These are phyloP conservation scores for Epizoanthus rinbou DNA, from an alignment of 92 coral and sea anemone genomes.

Conservation along the genomic window DNA sequence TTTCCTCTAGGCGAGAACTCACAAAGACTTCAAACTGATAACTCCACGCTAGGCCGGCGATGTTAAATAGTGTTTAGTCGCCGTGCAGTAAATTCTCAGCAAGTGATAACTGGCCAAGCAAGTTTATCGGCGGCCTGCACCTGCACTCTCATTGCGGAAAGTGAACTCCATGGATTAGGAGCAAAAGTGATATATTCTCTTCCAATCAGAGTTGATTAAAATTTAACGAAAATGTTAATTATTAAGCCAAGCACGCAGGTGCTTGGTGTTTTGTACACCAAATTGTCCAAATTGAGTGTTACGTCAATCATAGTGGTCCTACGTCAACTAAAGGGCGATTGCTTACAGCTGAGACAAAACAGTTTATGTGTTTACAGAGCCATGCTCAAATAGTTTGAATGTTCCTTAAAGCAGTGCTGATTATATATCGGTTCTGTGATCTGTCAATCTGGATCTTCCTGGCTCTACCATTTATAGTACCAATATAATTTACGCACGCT, in stretches of 20 bases:
- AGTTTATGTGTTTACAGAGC: too few relatives aligned
- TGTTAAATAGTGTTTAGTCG: constrained; percentile 27
- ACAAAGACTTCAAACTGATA: neutral
- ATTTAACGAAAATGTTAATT: constrained; percentile 55
- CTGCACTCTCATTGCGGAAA: constrained; percentile 39
- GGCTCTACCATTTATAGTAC: too few relatives aligned
- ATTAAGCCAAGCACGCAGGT: constrained; percentile 54
- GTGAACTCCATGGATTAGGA: constrained; percentile 41
- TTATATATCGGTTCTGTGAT: neutral
- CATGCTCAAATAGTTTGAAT: neutral
- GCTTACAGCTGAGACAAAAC: neutral
- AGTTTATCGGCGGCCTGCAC: constrained; percentile 48
- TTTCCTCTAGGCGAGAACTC: constrained; percentile 1
- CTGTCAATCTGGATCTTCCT: too few relatives aligned
- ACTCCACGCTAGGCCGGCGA: neutral
- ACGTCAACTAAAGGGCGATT: constrained; percentile 1
- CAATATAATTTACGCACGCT: too few relatives aligned
- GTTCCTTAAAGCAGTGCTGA: neutral
- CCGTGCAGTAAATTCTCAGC: constrained; percentile 32
- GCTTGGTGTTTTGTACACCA: neutral
- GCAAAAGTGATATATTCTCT: constrained; percentile 52
- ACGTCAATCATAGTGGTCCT: neutral
- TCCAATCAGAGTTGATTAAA: constrained; percentile 59
- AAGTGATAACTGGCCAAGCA: constrained; percentile 5
- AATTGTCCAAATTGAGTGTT: neutral